Conservation (phyloP, 2,113 vertebrate species). For the Mobula birostris region DNA sequence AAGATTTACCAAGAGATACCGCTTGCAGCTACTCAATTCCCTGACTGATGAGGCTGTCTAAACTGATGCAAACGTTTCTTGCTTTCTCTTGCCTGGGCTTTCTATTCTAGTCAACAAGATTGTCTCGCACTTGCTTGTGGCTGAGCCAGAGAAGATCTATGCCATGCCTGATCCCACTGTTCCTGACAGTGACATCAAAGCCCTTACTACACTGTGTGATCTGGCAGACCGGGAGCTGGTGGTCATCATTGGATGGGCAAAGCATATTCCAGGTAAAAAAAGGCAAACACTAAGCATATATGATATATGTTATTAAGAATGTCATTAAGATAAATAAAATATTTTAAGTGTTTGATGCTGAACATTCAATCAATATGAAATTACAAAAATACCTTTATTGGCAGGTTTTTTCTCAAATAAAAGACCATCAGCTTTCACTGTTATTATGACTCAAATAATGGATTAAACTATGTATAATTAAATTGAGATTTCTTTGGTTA, state of each 20-base stretch:
- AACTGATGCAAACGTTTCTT: slow-evolving; percentile 43
- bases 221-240: slow-evolving; percentile 94
- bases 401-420: not conserved
- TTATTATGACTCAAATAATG: not conserved
- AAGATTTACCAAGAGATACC: slow-evolving; percentile 83
- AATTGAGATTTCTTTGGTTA: not conserved
- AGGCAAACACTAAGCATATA: fast-evolving
- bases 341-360: not conserved
- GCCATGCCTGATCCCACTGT: slow-evolving; percentile 98
- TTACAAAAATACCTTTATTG: not conserved
- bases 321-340: not conserved
- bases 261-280: slow-evolving; percentile 90
- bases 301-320: fast-evolving
- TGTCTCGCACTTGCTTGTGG: slow-evolving; percentile 97
- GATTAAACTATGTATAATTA: not conserved
- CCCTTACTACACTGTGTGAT: slow-evolving; percentile 95
- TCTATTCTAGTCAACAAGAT: slow-evolving; percentile 99
- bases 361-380: not conserved
- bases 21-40: slow-evolving; percentile 63
- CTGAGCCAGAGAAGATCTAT: slow-evolving; percentile 98
- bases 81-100: slow-evolving; percentile 70
- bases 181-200: slow-evolving; percentile 98
- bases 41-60: slow-evolving; percentile 51
- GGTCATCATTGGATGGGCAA: slow-evolving; percentile 98
- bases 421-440: not conserved